These are phyloP conservation scores for Coecobrya sp. DNA, from an alignment of 2,888 invertebrate genomes.

Conservation along the genomic window DNA sequence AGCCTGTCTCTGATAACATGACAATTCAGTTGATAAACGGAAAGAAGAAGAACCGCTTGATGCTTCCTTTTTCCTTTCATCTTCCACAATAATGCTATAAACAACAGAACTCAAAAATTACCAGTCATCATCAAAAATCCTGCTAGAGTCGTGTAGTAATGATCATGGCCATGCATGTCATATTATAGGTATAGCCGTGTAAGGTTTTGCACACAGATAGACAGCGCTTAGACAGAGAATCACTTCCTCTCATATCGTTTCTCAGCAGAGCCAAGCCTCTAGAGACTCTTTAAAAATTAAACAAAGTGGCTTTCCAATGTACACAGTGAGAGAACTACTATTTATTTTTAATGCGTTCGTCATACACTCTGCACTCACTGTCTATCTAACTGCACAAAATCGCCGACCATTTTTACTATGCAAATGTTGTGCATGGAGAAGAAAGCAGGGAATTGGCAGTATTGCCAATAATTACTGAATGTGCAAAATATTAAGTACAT, in stretches of 20 bases:
- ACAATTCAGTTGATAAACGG: slow-evolving; percentile 67
- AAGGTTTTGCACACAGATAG: background rate
- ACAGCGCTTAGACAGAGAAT: background rate
- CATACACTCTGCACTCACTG: background rate
- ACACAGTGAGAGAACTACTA: slow-evolving; percentile 29
- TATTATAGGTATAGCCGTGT: background rate
- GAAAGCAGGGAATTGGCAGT: slow-evolving; percentile 18
- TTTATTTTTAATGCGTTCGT: slow-evolving; percentile 32
- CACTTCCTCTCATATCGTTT: background rate
- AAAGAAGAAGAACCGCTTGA: slow-evolving; percentile 46
- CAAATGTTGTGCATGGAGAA: background rate
- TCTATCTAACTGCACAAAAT: background rate
- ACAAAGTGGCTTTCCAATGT: slow-evolving; percentile 64
- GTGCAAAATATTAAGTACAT: no score
- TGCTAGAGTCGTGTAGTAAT: background rate
- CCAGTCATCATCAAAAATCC: slow-evolving; percentile 42
- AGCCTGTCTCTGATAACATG: slow-evolving; percentile 73
- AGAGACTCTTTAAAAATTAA: slow-evolving; percentile 69
- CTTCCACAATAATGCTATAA: slow-evolving; percentile 46
- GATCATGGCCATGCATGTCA: background rate
- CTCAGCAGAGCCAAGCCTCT: slow-evolving; percentile 37
- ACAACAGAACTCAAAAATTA: slow-evolving; percentile 50
- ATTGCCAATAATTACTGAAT: background rate
- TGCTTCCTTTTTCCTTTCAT: slow-evolving; percentile 26
- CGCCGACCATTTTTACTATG: background rate